A percentile compares a stretch with the other conserved stretches of the same genome.
Evolutionary conservation across 2,113 vertebrate genomes (phyloP).

Genomic region (Heterochromis multidens): DNA sequence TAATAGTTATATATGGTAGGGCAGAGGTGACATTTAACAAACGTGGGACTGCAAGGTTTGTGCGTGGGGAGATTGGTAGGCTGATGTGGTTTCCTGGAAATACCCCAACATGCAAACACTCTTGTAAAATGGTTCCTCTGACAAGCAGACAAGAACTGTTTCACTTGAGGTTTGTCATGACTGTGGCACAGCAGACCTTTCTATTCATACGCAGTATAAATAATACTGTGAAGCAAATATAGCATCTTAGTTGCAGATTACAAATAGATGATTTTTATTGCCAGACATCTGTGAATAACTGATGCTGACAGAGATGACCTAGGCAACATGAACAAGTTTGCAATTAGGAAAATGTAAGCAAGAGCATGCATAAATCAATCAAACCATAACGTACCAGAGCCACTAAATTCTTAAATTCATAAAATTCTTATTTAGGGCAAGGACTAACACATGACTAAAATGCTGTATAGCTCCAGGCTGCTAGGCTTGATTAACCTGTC

Average conservation of each 20-base stretch:
- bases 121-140: background rate
- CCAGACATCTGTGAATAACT: background rate
- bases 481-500: background rate
- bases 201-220: background rate
- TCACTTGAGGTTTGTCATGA: conserved; percentile 1
- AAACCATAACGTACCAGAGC: background rate
- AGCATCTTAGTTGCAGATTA: background rate
- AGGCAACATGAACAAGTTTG: background rate
- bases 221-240: background rate
- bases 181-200: background rate
- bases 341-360: background rate
- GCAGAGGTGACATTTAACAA: conserved; percentile 65
- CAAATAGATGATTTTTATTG: background rate
- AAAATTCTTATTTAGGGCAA: background rate
- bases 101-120: conserved; percentile 51
- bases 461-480: background rate
- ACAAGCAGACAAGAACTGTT: background rate
- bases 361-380: background rate
- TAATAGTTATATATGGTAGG: conserved; percentile 36
- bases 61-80: conserved; percentile 32
- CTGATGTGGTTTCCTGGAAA: conserved; percentile 71
- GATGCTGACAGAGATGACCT: background rate
- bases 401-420: background rate
- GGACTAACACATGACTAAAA: background rate
- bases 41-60: conserved; percentile 16